phyloP scores from a whole-genome alignment of 2,888 invertebrate species.

The Lamellibrachia satsuma region DNA sequence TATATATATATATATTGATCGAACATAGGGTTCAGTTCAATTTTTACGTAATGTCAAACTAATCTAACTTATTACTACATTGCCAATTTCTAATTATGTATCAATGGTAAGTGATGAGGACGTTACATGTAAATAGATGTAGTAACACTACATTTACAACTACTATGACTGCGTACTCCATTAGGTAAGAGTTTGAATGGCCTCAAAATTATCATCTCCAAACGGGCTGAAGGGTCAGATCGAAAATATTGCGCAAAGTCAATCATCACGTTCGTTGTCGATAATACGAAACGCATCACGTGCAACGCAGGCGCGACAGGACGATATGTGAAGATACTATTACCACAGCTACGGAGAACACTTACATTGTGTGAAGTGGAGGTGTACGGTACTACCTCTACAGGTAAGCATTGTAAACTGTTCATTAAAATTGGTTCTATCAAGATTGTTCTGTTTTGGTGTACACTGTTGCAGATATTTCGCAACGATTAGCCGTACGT shows the following conservation, averaged over 20 bases:
- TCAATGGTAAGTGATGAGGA: no score
- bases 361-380: slow-evolving; percentile 6
- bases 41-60: no score
- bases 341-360: background rate
- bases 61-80: no score
- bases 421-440: background rate
- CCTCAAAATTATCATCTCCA: background rate
- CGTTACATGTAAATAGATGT: no score
- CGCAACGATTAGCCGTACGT: background rate
- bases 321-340: background rate
- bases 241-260: background rate
- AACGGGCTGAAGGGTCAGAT: background rate
- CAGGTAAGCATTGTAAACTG: background rate
- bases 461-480: background rate
- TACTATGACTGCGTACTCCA: background rate
- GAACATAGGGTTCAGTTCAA: no score
- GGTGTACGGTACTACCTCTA: background rate
- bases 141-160: background rate
- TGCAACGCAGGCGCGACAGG: background rate
- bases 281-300: background rate
- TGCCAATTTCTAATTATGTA: no score
- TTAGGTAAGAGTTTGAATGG: background rate
- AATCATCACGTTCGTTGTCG: background rate
- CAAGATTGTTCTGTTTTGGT: background rate
- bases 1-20: no score